phyloP scores from a whole-genome alignment of 1,140 invertebrate species.

The Zelostemma sp. region DNA sequence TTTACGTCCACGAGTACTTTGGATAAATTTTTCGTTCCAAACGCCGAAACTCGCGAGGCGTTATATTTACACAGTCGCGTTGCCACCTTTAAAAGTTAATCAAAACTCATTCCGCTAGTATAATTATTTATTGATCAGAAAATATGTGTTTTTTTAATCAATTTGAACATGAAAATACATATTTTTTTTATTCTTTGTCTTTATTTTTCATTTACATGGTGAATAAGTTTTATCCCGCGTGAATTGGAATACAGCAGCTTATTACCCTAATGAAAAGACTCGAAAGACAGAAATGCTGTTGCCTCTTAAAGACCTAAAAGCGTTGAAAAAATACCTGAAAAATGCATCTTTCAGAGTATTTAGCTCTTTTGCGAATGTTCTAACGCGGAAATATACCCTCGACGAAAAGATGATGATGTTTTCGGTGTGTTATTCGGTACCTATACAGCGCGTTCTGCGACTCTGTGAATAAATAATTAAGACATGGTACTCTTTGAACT shows the following conservation, averaged over 20 bases:
- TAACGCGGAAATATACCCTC: neutral
- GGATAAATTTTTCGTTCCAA: conserved; percentile 3
- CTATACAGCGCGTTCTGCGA: neutral
- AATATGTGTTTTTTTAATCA: too few relatives aligned
- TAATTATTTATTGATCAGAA: too few relatives aligned
- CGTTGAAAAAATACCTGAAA: neutral
- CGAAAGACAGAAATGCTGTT: neutral
- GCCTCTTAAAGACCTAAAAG: neutral
- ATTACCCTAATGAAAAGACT: too few relatives aligned
- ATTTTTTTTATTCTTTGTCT: too few relatives aligned
- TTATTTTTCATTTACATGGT: too few relatives aligned
- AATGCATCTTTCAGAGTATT: neutral
- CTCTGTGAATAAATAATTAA: conserved; percentile 9
- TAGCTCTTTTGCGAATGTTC: neutral
- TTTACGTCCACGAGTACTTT: conserved; percentile 15
- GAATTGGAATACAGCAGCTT: too few relatives aligned
- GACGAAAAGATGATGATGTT: neutral
- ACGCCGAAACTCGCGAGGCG: neutral
- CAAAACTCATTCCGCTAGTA: too few relatives aligned
- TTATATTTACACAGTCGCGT: too few relatives aligned
- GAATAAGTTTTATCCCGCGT: too few relatives aligned
- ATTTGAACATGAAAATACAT: too few relatives aligned
- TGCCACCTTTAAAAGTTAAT: neutral
- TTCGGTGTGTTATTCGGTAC: neutral
- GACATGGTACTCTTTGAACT: conserved; percentile 2